Evolutionary conservation across 2,113 vertebrate species (phyloP).

Genomic region (Eublepharis macularius): DNA sequence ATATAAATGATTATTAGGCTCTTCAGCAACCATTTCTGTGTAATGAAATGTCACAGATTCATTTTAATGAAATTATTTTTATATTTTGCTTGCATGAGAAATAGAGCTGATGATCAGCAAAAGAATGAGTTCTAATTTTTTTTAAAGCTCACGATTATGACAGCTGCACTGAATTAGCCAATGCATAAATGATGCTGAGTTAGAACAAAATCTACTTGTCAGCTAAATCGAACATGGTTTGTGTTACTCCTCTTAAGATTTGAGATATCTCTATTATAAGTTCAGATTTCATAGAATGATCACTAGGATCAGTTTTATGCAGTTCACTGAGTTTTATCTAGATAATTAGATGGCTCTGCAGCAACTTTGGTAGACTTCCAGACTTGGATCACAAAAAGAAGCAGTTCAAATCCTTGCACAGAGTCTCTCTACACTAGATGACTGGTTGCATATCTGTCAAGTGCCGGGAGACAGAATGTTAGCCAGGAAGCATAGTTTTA

Average conservation of each 20-base stretch:
- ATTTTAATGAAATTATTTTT: conserved; percentile 25
- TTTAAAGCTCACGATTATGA: neutral
- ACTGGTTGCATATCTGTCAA: too few species aligned
- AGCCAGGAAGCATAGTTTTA: too few species aligned
- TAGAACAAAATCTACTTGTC: conserved; percentile 7
- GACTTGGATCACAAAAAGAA: too few species aligned
- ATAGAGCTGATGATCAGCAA: conserved; percentile 7
- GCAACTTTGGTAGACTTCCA: too few species aligned
- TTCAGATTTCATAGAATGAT: neutral
- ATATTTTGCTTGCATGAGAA: conserved; percentile 22
- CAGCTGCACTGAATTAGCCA: conserved; percentile 13
- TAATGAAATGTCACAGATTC: conserved; percentile 10
- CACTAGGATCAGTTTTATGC: neutral
- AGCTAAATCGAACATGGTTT: conserved; percentile 6
- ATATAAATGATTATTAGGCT: conserved; percentile 9
- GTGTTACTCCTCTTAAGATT: neutral
- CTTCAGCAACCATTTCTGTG: neutral
- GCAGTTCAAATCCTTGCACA: too few species aligned
- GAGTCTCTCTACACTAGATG: too few species aligned
- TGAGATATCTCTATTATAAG: neutral
- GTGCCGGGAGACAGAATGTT: too few species aligned
- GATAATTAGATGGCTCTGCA: neutral
- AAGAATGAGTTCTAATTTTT: conserved; percentile 21
- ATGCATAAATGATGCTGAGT: conserved; percentile 1
- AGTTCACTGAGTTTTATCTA: neutral